Evolutionary conservation across 1,140 invertebrate species (phyloP).

Genomic region (Cydia amplana): DNA sequence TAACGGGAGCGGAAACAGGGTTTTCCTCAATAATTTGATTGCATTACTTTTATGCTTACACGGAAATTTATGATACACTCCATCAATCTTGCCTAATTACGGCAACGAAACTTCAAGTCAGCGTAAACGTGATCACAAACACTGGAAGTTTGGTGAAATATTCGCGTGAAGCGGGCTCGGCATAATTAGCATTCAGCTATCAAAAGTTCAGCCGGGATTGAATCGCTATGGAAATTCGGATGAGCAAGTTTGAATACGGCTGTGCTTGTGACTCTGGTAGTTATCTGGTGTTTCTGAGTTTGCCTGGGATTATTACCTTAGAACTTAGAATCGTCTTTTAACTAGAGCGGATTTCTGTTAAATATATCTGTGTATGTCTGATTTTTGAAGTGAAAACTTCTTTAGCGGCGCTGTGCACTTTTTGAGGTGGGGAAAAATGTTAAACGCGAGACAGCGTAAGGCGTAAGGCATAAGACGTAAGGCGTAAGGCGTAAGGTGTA

Average conservation of each 20-base stretch:
- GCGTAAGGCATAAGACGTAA: no score
- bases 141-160: conserved; percentile 2
- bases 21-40: conserved; percentile 1
- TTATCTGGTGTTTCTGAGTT: not conserved
- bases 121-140: conserved; percentile 8
- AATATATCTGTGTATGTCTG: no score
- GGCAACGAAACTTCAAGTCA: conserved; percentile 11
- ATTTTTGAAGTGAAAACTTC: no score
- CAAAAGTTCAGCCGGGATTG: conserved; percentile 2
- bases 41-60: conserved; percentile 15
- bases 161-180: not conserved
- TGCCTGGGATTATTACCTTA: not conserved
- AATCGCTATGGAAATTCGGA: conserved; percentile 4
- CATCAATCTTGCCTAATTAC: conserved; percentile 13
- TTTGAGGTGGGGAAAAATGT: no score
- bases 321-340: not conserved
- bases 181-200: conserved; percentile 13
- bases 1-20: not conserved
- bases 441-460: no score
- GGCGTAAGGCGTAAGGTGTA: no score
- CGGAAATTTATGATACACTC: not conserved
- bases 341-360: not conserved
- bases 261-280: not conserved
- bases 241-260: conserved; percentile 6
- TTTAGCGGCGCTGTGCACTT: no score